Conservation (phyloP, 2,888 invertebrate species). For the Amphipyra tragopoginis region DNA sequence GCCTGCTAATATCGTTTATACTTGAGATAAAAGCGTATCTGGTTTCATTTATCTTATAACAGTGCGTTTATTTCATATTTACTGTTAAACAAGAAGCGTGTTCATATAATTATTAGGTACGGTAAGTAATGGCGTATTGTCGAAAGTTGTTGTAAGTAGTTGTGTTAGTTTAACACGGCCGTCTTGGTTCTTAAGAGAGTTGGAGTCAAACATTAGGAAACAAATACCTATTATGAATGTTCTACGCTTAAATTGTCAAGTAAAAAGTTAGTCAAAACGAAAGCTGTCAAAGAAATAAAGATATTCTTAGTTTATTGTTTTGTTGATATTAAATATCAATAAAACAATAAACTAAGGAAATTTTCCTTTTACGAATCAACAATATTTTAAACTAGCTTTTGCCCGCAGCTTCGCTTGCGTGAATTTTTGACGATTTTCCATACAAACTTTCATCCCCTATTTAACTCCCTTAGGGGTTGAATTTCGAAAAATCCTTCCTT, state of each 20-base stretch:
- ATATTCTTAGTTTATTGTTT: slow-evolving; percentile 14
- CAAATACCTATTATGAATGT: slow-evolving; percentile 54
- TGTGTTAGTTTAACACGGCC: slow-evolving; percentile 37
- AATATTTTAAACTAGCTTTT: no score
- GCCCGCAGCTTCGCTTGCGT: no score
- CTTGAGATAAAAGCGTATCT: slow-evolving; percentile 53
- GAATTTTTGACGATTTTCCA: no score
- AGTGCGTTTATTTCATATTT: slow-evolving; percentile 35
- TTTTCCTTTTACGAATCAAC: no score
- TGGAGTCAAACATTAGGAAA: slow-evolving; percentile 57
- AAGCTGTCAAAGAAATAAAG: slow-evolving; percentile 19
- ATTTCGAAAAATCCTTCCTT: no score
- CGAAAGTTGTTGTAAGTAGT: slow-evolving; percentile 41
- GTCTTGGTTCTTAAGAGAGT: slow-evolving; percentile 35
- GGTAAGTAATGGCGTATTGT: slow-evolving; percentile 37
- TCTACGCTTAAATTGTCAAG: slow-evolving; percentile 43
- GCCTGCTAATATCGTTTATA: slow-evolving; percentile 58
- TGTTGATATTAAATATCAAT: no score
- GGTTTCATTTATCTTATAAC: slow-evolving; percentile 32
- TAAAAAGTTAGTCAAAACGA: slow-evolving; percentile 33
- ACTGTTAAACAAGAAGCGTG: slow-evolving; percentile 39
- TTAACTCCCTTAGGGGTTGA: no score
- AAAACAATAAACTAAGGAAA: no score
- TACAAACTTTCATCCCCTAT: no score
- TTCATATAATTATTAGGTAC: slow-evolving; percentile 41